Evolutionary conservation across 2,113 vertebrate species (phyloP).

Genomic region (Sminthopsis crassicaudata): DNA sequence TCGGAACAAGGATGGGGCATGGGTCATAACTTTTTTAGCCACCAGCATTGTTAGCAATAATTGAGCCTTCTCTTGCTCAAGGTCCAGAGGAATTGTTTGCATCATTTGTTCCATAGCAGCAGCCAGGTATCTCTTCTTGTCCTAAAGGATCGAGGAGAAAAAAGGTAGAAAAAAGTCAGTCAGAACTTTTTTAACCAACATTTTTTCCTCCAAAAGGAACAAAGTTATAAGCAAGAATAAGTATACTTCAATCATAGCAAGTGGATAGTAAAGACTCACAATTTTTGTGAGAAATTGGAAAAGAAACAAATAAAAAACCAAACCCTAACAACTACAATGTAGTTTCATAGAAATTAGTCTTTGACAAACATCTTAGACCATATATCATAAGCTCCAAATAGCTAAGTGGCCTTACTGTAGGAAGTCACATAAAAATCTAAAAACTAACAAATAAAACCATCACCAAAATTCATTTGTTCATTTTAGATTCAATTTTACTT

Average conservation of each 20-base stretch:
- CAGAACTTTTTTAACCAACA: neutral
- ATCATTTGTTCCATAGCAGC: constrained; percentile 77
- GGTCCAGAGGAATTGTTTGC: constrained; percentile 54
- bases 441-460: neutral
- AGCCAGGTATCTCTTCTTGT: constrained; percentile 77
- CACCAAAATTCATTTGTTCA: neutral
- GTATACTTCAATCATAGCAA: neutral
- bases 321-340: neutral
- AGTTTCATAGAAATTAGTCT: neutral
- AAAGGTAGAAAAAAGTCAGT: neutral
- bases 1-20: constrained; percentile 82
- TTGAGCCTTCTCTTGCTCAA: constrained; percentile 84
- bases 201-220: neutral
- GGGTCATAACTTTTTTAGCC: constrained; percentile 86
- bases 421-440: neutral
- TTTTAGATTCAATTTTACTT: neutral
- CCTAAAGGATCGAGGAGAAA: constrained; percentile 70
- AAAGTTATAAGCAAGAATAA: neutral
- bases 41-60: constrained; percentile 88
- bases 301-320: neutral
- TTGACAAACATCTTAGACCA: neutral
- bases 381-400: neutral
- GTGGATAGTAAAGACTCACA: neutral
- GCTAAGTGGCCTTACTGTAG: neutral
- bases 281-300: neutral